Base-by-base conservation (phyloP, 2,113 vertebrate species). In the Orycteropus afer region DNA sequence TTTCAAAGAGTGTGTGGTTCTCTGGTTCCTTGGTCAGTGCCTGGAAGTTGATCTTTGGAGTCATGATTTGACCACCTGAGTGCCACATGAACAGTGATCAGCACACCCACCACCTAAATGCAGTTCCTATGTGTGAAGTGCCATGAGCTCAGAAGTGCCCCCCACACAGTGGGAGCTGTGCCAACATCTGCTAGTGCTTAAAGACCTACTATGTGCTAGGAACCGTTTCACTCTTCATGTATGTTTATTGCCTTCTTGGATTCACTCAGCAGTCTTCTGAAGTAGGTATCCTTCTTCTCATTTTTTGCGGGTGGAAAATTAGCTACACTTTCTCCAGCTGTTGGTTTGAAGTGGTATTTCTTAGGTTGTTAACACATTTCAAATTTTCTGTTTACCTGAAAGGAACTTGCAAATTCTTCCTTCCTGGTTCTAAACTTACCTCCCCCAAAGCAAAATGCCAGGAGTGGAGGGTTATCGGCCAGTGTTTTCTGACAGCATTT, bases 81-180 rank as follows among this genome's bases (percentile, higher is more conserved):
- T 27, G 42, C 63, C 42, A 13, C 0, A 42, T 37, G 51, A 9
- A 6, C 8, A 0, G 20, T 42, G 7, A 12, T 29, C 9, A 4
- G 27, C 6, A 40, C 3, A 29, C 65, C 22, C 20, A 23, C 23
- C 49, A 14, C 40, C 27, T 63, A 5, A 42, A 42, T 0, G 3
- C 22, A 5, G n/a, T 47, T 9, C 27, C 23, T 0, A 3, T 2
- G 0, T 0, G 2, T n/a, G 32, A 22, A 18, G 18, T 25, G 37
- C 25, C 4, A 14, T 3, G 76, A 20, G 32, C 47, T 51, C 7
- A 51, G 29, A 37, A 45, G 49, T 20, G 42, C 15, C 55, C 32
- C 15, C 0, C 8, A 0, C 15, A 2, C 0, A 0, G 1, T 15
- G 42, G 55, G 45, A 73, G 51, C 40, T 3, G 0, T 12, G 3